Conservation (phyloP, 2,797 vertebrate genomes). For the Lacerta bilineata region DNA sequence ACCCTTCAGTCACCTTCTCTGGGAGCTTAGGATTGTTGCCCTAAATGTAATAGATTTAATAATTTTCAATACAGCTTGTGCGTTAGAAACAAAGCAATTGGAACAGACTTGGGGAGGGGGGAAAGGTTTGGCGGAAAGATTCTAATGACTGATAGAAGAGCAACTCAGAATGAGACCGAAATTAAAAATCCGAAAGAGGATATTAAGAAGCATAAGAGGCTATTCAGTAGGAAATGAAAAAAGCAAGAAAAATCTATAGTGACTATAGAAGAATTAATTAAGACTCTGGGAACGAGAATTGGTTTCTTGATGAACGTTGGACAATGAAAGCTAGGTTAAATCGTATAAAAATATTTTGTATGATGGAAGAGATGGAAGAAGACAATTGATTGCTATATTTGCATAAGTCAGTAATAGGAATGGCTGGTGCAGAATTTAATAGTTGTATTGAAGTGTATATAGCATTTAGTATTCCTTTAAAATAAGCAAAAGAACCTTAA, state of each 20-base stretch:
- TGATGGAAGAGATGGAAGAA: background rate
- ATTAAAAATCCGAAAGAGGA: constrained; percentile 27
- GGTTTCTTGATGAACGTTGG: constrained; percentile 9
- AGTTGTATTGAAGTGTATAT: background rate
- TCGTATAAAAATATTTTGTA: constrained; percentile 15
- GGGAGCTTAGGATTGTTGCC: background rate
- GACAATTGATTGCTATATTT: background rate
- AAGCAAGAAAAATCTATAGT: constrained; percentile 4
- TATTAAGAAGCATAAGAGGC: constrained; percentile 7
- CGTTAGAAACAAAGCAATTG: background rate
- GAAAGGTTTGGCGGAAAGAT: background rate
- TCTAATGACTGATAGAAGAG: background rate
- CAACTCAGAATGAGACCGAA: background rate
- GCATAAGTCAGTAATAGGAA: background rate
- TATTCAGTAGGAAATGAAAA: constrained; percentile 38
- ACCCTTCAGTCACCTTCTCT: background rate
- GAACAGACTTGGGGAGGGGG: background rate
- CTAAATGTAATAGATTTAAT: background rate
- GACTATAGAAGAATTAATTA: constrained; percentile 18
- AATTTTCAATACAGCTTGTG: background rate
- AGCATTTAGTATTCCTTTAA: background rate
- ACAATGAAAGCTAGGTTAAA: constrained; percentile 18
- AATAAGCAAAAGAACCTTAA: background rate
- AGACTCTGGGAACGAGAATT: background rate
- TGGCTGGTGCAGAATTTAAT: background rate